Base-by-base conservation (phyloP, 2,888 invertebrate species). In the Macrosiphum euphorbiae region DNA sequence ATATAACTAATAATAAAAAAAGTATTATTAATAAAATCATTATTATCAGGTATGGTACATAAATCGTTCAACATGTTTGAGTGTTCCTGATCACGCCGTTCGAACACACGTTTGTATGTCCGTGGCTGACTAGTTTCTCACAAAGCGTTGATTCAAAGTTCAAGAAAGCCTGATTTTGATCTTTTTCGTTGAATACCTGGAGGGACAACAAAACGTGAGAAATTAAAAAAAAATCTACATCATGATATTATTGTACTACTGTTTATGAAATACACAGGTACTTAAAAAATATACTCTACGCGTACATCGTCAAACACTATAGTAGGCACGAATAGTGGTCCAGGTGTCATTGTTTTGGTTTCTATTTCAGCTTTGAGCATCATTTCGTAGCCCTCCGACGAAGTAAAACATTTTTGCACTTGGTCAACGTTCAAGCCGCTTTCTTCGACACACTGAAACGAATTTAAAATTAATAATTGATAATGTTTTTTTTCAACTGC, bases 301-400 rank as follows among this genome's bases (percentile, higher is more conserved):
- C 96, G 96, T 96, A 97, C 97, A 95, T 96, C 96, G 95, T 96
- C 95, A 84, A 96, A 95, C 41, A 96, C 95, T 91, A 97, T 95
- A 0, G 97, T 96, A 0, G 97, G 97, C 94, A 97, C 95, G 95
- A 96, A 97, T 94, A 95, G 95, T 1, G 96, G 97, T 1, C 95
- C 95, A 35, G 96, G 95, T 16, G 95, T 95, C 3, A 95, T 95
- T 1, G 84, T 13, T 47, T 90, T 94, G 0, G 97, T 97, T 85
- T 95, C 95, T 90, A 95, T 95, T 95, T 97, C 97, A 0, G 97
- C 96, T 58, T 95, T 95, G 1, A 97, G 95, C 95, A 97, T 97
- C 92, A 96, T 95, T 0, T 95, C 86, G 1, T 95, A 95, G 0
- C 97, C 97, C 94, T 95, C 95, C 2, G 95, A 95, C 0, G 96